Evolutionary conservation across 2,888 invertebrate genomes (phyloP), one percentile per base, ranked within the genome.

Genomic region (Mesorhabditis sp.): DNA sequence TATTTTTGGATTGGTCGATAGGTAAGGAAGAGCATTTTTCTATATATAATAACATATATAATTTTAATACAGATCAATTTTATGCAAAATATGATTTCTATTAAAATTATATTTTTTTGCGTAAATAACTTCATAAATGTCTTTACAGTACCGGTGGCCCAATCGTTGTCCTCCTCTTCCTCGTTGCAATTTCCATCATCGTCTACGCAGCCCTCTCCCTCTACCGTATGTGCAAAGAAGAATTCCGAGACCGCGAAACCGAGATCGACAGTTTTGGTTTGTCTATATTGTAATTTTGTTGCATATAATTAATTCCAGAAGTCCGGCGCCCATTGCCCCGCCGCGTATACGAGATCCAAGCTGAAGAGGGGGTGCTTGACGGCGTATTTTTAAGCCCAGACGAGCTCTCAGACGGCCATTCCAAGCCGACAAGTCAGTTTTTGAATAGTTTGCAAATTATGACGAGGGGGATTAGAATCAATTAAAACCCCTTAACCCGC

Each of bases 91-190:
- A 28, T 28, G 28, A 28, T 28, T 28, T 2, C 28, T 28, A 28
- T 28, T 28, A 28, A 28, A 28, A 28, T 28, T 28, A 28, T 28
- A 28, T 28, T 28, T 28, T 28, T 28, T 28, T 28, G 28, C 28
- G 28, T 28, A 28, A 28, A 28, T 28, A 28, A 28, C 28, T 28
- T 28, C 28, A 28, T 50, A 50, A 50, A 50, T n/a, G n/a, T 13
- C n/a, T 50, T 50, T 50, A n/a, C 58, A 50, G 58, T 50, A 50
- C 58, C 58, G 58, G 58, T n/a, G 58, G 58, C n/a, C 58, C 58
- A n/a, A 50, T 50, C n/a, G 58, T 50, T 10, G n/a, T 50, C 58
- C 58, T 50, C n/a, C n/a, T 50, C 10, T 50, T 50, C n/a, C 7
- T 50, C n/a, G 10, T 50, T 10, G 58, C 58, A 13, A 13, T 50